A percentile compares a stretch with the other conserved stretches of the same genome.
Evolutionary conservation across 2,797 vertebrate genomes (phyloP).

Genomic region (Galaxias olidus): DNA sequence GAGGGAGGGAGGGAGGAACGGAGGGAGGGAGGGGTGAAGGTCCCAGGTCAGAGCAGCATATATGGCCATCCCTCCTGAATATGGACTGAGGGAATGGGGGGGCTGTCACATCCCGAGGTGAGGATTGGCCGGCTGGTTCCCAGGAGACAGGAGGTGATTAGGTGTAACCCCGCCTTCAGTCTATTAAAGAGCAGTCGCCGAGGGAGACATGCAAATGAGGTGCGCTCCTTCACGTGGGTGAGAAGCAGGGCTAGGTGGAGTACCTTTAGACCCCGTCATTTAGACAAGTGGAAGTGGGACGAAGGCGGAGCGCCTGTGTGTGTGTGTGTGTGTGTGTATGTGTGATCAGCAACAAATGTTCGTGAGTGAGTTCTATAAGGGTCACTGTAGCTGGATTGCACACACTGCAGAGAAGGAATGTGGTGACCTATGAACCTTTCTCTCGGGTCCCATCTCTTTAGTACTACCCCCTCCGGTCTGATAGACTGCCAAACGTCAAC

Average conservation of each 20-base stretch:
- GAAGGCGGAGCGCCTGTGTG: neutral
- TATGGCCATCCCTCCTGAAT: too few species aligned
- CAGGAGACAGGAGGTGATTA: slow-evolving; percentile 76
- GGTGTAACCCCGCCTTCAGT: slow-evolving; percentile 78
- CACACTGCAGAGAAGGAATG: neutral
- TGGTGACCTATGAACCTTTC: neutral
- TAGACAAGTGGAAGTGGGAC: slow-evolving; percentile 30
- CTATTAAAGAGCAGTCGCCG: slow-evolving; percentile 74
- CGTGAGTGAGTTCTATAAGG: slow-evolving; percentile 8
- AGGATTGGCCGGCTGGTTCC: slow-evolving; percentile 73
- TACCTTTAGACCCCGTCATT: slow-evolving; percentile 40
- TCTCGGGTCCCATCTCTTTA: neutral
- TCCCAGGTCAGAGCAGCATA: slow-evolving; percentile 33
- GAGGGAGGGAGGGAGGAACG: neutral
- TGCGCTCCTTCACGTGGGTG: slow-evolving; percentile 52
- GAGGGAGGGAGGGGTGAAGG: neutral
- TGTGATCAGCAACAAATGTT: too few species aligned
- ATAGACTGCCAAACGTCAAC: neutral
- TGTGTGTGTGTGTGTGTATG: slow-evolving; percentile 18
- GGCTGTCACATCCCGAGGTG: slow-evolving; percentile 82
- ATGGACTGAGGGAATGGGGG: slow-evolving; percentile 27
- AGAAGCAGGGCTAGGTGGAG: slow-evolving; percentile 19
- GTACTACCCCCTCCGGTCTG: slow-evolving; percentile 1
- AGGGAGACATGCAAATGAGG: slow-evolving; percentile 72
- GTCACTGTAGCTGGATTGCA: neutral